Percentiles rank a stretch among this genome's conserved stretches.
These are phyloP conservation scores for Petrolisthes manimaculis DNA, from an alignment of 2,888 invertebrate genomes.

Conservation along the genomic window DNA sequence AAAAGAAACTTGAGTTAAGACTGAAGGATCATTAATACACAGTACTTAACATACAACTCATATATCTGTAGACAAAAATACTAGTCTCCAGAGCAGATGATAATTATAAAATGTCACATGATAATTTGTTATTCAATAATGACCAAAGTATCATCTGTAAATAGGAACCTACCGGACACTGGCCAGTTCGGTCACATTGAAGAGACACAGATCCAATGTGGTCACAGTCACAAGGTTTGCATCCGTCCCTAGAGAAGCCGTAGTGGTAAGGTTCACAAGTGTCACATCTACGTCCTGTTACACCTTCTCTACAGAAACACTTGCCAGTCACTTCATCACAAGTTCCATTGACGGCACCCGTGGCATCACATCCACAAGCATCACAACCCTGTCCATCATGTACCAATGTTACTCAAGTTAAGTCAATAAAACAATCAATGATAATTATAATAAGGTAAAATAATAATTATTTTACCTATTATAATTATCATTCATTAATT, in stretches of 20 bases:
- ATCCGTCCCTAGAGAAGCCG: constrained; percentile 78
- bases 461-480: no score
- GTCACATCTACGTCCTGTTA: constrained; percentile 83
- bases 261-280: constrained; percentile 80
- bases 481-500: no score
- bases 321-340: constrained; percentile 85
- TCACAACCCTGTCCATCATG: constrained; percentile 76
- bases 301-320: constrained; percentile 79
- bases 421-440: no score
- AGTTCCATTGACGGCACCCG: constrained; percentile 78
- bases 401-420: no score
- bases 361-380: constrained; percentile 82
- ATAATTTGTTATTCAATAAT: no score
- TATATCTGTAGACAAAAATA: no score
- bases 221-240: constrained; percentile 87
- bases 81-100: no score
- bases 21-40: no score
- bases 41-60: no score
- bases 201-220: constrained; percentile 86
- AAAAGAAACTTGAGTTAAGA: no score
- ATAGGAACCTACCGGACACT: constrained; percentile 78
- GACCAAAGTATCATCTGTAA: background rate
- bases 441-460: no score
- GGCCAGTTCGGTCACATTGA: constrained; percentile 89
- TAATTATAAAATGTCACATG: no score